A percentile compares a stretch with the other conserved stretches of the same genome.
Evolutionary conservation across 2,797 vertebrate species (phyloP).

Genomic region (Chloroceryle amazona): DNA sequence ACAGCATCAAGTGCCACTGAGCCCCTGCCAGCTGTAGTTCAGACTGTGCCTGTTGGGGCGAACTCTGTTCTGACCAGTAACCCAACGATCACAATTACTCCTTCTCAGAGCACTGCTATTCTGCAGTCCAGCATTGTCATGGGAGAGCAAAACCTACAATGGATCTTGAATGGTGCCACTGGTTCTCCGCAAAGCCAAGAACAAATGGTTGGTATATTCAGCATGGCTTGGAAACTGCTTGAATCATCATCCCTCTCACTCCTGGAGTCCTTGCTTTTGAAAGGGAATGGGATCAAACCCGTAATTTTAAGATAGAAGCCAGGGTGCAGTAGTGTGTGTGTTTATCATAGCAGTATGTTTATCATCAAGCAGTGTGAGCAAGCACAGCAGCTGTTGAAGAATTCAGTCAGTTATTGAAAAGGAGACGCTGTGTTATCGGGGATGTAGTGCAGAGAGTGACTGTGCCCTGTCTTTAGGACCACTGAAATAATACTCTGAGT

Average conservation of each 20-base stretch:
- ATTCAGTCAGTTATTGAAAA: not conserved
- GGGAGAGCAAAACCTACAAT: slow-evolving; percentile 97
- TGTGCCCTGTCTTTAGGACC: not conserved
- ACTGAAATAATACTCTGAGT: not conserved
- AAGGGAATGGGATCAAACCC: not conserved
- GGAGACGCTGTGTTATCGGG: not conserved
- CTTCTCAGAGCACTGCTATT: slow-evolving; percentile 87
- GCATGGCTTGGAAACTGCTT: not conserved
- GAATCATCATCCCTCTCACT: not conserved
- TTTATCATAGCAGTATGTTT: not conserved
- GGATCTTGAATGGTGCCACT: slow-evolving; percentile 95
- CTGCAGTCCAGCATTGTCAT: slow-evolving; percentile 94
- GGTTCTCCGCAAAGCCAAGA: slow-evolving; percentile 90
- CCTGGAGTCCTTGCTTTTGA: not conserved
- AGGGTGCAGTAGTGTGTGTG: not conserved
- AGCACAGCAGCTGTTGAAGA: not conserved
- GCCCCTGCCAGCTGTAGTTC: slow-evolving; percentile 82
- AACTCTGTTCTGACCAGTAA: slow-evolving; percentile 85
- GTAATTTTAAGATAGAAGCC: not conserved
- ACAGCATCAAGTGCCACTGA: slow-evolving; percentile 74
- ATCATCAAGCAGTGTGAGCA: not conserved
- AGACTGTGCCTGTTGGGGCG: slow-evolving; percentile 89
- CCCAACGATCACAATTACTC: slow-evolving; percentile 89
- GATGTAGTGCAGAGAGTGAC: not conserved
- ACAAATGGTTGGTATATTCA: slow-evolving; percentile 87